These are phyloP conservation scores for roundworm (Caenorhabditis elegans) DNA, from an alignment of 1,140 invertebrate genomes.

Conservation along the genomic window WBcel235 BX284605.5:7899501-7900000, in stretches of 20 bases:
- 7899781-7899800: constrained; percentile 60
- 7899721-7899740: constrained; percentile 47
- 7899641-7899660: constrained; percentile 58
- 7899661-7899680: constrained; percentile 62
- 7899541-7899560: constrained; percentile 57
- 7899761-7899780: constrained; percentile 38
- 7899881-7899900: not conserved
- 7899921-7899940: not conserved
- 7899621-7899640: constrained; percentile 63
- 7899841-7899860: constrained; percentile 40
- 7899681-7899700: constrained; percentile 61
- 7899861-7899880: constrained; percentile 4
- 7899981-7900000: constrained; percentile 9
- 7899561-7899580: constrained; percentile 63
- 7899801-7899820: constrained; percentile 50
- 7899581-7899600: constrained; percentile 54
- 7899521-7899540: constrained; percentile 59
- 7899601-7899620: constrained; percentile 61
- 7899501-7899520: constrained; percentile 59
- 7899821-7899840: constrained; percentile 46
- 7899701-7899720: constrained; percentile 60
- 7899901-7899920: not conserved
- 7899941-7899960: not conserved
- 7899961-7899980: not conserved
- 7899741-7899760: not conserved